Conservation (phyloP, 2,113 vertebrate genomes). For the Oreocharis arfaki region DNA sequence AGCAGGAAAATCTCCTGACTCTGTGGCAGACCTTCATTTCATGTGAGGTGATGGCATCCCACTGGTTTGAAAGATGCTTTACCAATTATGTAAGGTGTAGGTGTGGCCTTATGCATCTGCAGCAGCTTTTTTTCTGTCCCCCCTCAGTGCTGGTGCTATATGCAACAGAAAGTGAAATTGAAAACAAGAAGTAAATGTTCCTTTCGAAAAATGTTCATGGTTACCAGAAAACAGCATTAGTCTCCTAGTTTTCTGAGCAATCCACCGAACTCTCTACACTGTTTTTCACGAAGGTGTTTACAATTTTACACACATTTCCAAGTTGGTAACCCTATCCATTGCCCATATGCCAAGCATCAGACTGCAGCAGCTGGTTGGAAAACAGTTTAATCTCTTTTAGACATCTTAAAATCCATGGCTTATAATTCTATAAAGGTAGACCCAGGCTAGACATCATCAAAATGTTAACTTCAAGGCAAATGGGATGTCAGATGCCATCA, state of each 20-base stretch:
- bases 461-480: conserved; percentile 38
- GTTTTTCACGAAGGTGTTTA: not conserved
- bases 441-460: conserved; percentile 10
- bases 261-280: not conserved
- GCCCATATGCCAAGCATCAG: not conserved
- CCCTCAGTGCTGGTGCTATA: not conserved
- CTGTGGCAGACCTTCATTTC: not conserved
- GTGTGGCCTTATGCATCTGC: not conserved
- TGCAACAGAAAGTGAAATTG: not conserved
- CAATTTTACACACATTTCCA: not conserved
- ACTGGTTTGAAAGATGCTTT: not conserved
- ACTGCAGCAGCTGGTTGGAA: conserved; percentile 10
- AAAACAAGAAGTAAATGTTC: not conserved
- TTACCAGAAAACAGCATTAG: not conserved
- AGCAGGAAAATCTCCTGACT: not conserved
- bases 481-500: not conserved
- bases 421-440: not conserved
- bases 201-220: not conserved
- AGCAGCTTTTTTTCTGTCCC: not conserved
- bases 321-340: not conserved
- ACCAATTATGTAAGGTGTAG: not conserved
- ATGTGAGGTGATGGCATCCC: rapidly evolving
- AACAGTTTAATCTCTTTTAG: conserved; percentile 28
- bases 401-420: not conserved
- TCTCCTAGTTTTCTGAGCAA: not conserved